Conservation (phyloP, 2,113 vertebrate genomes). For the Myrmecobius fasciatus region DNA sequence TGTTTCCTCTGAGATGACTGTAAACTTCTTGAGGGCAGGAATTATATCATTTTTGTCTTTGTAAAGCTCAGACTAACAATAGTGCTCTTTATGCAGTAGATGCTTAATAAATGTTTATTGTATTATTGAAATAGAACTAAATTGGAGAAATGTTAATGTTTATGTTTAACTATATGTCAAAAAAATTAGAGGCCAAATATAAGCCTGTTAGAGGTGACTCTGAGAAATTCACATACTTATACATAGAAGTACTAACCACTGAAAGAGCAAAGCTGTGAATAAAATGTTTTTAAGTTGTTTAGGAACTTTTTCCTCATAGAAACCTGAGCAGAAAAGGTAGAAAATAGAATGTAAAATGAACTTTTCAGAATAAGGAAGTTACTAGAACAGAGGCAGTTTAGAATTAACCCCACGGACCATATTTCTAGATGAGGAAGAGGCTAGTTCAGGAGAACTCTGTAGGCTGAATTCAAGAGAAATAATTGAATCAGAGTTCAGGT, state of each 20-base stretch:
- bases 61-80: not conserved
- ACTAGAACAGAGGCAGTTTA: not conserved
- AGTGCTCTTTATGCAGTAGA: not conserved
- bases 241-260: not conserved
- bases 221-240: not conserved
- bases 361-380: slow-evolving; percentile 7
- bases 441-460: slow-evolving; percentile 21
- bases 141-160: slow-evolving; percentile 25
- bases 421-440: not conserved
- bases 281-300: not conserved
- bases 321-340: not conserved
- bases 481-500: not conserved
- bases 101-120: not conserved
- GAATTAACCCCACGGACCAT: not conserved
- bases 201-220: not conserved
- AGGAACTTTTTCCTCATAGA: not conserved
- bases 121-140: slow-evolving; percentile 27
- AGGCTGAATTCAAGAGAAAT: not conserved
- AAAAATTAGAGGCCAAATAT: not conserved
- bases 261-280: not conserved
- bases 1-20: not conserved
- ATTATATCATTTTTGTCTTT: not conserved
- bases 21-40: not conserved
- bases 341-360: slow-evolving; percentile 24
- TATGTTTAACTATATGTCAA: not conserved